These are phyloP conservation scores for Pecten maximus DNA, from an alignment of 2,888 invertebrate genomes.

Conservation along the genomic window DNA sequence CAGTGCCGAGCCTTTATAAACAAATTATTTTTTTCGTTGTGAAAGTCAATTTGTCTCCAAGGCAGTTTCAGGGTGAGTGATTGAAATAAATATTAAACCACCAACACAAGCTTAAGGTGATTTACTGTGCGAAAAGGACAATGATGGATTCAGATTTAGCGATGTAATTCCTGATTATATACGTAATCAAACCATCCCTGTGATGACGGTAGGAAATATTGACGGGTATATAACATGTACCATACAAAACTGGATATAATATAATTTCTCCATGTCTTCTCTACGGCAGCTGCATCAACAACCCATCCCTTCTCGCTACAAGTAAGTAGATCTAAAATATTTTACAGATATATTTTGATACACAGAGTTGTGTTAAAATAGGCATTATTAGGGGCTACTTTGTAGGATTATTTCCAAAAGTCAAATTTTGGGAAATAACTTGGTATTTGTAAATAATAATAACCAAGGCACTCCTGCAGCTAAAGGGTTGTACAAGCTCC, in stretches of 20 bases:
- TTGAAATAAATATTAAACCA: conserved; percentile 18
- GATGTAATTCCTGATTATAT: neutral
- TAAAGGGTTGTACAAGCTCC: too few species aligned
- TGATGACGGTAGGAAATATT: conserved; percentile 5
- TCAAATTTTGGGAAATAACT: too few species aligned
- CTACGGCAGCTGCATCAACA: neutral
- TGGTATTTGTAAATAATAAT: too few species aligned
- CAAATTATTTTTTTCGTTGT: neutral
- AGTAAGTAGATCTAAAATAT: neutral
- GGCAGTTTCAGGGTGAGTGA: conserved; percentile 26
- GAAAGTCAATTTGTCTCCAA: neutral
- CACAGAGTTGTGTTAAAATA: too few species aligned
- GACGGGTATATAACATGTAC: neutral
- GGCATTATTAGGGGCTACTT: too few species aligned
- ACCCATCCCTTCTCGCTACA: neutral
- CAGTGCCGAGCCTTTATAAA: neutral
- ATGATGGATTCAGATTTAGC: neutral
- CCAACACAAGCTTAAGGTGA: neutral
- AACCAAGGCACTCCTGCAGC: too few species aligned
- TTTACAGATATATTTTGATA: too few species aligned
- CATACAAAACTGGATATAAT: neutral
- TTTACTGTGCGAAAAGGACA: neutral
- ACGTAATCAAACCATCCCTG: conserved; percentile 2
- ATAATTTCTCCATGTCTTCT: neutral
- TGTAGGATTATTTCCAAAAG: too few species aligned